phyloP scores from a whole-genome alignment of 2,888 invertebrate genomes.

The Cantharis rufa region DNA sequence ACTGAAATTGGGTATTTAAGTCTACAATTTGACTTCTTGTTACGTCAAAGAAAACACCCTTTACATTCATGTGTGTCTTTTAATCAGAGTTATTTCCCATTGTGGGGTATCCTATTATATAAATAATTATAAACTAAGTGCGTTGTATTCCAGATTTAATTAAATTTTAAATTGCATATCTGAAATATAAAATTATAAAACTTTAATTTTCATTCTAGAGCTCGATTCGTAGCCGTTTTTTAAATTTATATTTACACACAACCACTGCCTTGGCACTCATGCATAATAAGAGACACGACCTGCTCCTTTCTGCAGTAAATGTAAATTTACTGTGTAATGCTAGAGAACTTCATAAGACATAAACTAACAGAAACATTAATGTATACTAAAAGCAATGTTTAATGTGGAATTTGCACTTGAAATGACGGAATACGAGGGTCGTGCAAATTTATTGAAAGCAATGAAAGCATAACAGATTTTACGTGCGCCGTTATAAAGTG shows the following conservation, averaged over 20 bases:
- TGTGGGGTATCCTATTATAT: background rate
- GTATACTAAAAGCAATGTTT: constrained; percentile 5
- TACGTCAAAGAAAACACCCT: constrained; percentile 9
- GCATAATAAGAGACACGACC: constrained; percentile 6
- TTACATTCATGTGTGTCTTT: constrained; percentile 20
- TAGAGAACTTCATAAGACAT: constrained; percentile 2
- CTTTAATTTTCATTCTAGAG: background rate
- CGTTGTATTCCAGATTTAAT: constrained; percentile 1
- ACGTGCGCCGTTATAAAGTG: background rate
- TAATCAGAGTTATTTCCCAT: constrained; percentile 4
- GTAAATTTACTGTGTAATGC: background rate
- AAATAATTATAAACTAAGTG: constrained; percentile 10
- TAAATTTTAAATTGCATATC: background rate
- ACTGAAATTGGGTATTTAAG: constrained; percentile 4
- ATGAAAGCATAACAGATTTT: background rate
- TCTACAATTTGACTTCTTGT: background rate
- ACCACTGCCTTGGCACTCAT: constrained; percentile 2
- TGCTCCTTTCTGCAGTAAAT: background rate
- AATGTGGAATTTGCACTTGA: constrained; percentile 10
- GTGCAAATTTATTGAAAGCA: background rate
- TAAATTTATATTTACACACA: background rate
- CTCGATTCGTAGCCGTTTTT: background rate
- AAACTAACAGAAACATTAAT: background rate
- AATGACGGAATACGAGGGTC: background rate
- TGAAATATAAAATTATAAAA: background rate